Base-by-base conservation (phyloP, 1,140 invertebrate genomes). In the Pseudomyrmex dendroicus region DNA sequence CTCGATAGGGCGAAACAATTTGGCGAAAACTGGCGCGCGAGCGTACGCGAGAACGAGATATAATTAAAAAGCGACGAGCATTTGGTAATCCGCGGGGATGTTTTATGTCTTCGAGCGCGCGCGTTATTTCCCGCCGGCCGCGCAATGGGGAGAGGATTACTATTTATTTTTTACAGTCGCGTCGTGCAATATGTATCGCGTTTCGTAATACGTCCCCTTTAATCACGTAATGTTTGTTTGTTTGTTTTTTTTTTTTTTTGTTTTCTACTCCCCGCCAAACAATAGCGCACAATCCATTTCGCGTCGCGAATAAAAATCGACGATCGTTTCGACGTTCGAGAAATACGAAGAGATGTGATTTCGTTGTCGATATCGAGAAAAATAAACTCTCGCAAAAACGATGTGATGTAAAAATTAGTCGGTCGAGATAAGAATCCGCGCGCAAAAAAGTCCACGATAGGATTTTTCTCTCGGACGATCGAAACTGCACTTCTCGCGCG, bases 161-260 rank as follows among this genome's bases (percentile, higher is more conserved):
- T 84, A 84, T 88, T 90, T 90, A 89, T 89, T 88, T 90, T 90
- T 90, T 89, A 84, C 84, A 56, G 15, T 78, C 20, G 48, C 61
- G 70, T 56, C 46, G 35, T 20, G 73, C 22, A 17, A 22, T 22
- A 56, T 0, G 68, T 46, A 59, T 64, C 46, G 46, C 54, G 68
- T 48, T 70, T 48, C 56, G 22, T 35, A 10, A 57, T 72, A 74
- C 68, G 44, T 20, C 48, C 48, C 48, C 73, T 78, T 87, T 83
- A 86, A 86, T 83, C 86, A 67, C 17, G 84, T 67, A 70, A 87
- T 67, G 52, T 35, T 35, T 52, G 52, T 35, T 35, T 52, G 17
- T 52, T 20, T 52, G 52, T 35, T 35, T 52, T 15, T 52, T 20
- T 35, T 68, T 52, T 54, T 56, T 50, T 10, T 35, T 7, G 1